Percentiles rank a stretch among this genome's conserved stretches.
These are phyloP conservation scores for Rhabditoides inermis DNA, from an alignment of 2,888 invertebrate genomes.

Conservation along the genomic window DNA sequence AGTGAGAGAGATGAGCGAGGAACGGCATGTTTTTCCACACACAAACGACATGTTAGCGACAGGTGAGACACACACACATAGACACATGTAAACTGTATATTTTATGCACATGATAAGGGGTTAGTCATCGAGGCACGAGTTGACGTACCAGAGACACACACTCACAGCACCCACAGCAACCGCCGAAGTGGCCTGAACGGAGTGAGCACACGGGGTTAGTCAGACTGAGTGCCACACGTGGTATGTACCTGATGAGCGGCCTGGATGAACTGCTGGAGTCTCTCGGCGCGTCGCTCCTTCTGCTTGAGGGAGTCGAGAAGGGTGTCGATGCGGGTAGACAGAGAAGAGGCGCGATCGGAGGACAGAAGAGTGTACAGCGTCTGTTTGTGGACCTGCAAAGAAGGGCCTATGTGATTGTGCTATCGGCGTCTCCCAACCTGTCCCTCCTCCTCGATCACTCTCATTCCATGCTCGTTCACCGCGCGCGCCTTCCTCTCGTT, in stretches of 20 bases:
- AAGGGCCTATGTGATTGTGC: background rate
- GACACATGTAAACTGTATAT: too few species aligned
- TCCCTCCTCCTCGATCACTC: conserved; percentile 21
- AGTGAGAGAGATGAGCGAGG: too few species aligned
- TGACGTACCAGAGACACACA: too few species aligned
- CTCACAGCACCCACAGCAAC: too few species aligned
- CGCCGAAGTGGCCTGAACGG: too few species aligned
- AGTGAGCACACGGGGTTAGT: too few species aligned
- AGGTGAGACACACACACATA: too few species aligned
- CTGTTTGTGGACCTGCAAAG: background rate
- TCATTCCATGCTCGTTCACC: conserved; percentile 26
- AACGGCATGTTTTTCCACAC: too few species aligned
- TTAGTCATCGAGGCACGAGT: too few species aligned
- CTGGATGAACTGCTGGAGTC: conserved; percentile 16
- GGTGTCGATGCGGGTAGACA: background rate
- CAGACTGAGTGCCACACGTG: too few species aligned
- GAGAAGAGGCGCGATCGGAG: background rate
- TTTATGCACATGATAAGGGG: too few species aligned
- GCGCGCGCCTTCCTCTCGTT: conserved; percentile 29
- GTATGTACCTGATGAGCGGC: conserved; percentile 22
- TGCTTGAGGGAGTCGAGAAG: conserved; percentile 14
- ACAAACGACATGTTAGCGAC: too few species aligned
- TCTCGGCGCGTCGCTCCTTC: conserved; percentile 1
- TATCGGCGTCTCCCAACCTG: conserved; percentile 13
- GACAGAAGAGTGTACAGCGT: background rate